Evolutionary conservation across 2,888 invertebrate genomes (phyloP).

Genomic region (Lasioglossum vierecki): DNA sequence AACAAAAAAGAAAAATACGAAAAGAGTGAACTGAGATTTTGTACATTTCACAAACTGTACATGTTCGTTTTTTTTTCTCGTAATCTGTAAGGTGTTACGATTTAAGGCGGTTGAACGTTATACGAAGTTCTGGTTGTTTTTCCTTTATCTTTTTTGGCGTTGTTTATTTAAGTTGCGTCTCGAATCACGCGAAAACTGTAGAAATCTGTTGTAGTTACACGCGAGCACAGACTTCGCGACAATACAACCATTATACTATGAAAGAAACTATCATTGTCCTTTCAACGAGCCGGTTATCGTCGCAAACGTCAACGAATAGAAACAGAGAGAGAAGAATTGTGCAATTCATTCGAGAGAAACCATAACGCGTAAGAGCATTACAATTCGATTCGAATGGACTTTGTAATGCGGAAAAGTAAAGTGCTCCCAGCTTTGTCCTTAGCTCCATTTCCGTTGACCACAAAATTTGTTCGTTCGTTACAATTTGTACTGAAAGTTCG

Average conservation of each 20-base stretch:
- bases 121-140: conserved; percentile 32
- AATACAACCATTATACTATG: conserved; percentile 56
- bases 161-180: conserved; percentile 72
- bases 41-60: background rate
- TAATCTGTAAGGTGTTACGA: conserved; percentile 4
- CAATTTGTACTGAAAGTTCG: background rate
- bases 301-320: conserved; percentile 15
- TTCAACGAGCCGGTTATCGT: conserved; percentile 26
- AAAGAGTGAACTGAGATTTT: background rate
- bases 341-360: conserved; percentile 23
- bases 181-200: conserved; percentile 75
- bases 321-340: conserved; percentile 23
- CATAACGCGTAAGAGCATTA: background rate
- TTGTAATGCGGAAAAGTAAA: conserved; percentile 1
- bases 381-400: background rate
- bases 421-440: conserved; percentile 10
- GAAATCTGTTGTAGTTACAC: conserved; percentile 73
- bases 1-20: background rate
- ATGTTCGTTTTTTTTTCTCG: background rate
- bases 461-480: background rate
- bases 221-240: conserved; percentile 70
- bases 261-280: conserved; percentile 40
- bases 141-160: conserved; percentile 45
- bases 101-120: conserved; percentile 19
- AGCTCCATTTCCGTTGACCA: background rate